Conservation (phyloP, 2,113 vertebrate species). For the Solea solea region DNA sequence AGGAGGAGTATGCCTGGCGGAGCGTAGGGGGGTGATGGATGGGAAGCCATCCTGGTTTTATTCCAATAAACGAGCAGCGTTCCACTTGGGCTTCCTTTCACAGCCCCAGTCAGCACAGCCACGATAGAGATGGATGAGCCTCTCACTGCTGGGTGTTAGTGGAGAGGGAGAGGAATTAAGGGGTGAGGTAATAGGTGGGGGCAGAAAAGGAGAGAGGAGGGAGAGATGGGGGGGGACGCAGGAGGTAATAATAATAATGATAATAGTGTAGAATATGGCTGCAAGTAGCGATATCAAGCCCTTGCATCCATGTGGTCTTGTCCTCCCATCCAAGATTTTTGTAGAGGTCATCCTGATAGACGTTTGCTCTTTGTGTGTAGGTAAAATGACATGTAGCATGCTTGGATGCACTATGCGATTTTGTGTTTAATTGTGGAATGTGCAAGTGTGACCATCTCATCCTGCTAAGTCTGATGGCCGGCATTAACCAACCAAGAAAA, state of each 20-base stretch:
- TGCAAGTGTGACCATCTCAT: conserved; percentile 49
- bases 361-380: too few species aligned
- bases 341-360: too few species aligned
- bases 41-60: conserved; percentile 72
- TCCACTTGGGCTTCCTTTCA: conserved; percentile 77
- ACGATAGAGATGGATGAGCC: conserved; percentile 73
- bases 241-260: conserved; percentile 7
- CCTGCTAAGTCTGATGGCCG: conserved; percentile 45
- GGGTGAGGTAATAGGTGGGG: conserved; percentile 25
- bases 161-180: conserved; percentile 47
- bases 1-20: conserved; percentile 50
- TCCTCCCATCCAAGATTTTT: too few species aligned
- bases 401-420: conserved; percentile 66
- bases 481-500: conserved; percentile 59
- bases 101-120: conserved; percentile 48
- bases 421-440: conserved; percentile 49
- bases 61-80: conserved; percentile 79
- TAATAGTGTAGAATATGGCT: neutral
- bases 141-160: conserved; percentile 54
- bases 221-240: neutral
- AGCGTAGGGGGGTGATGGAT: conserved; percentile 76
- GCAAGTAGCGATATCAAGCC: too few species aligned
- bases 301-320: too few species aligned
- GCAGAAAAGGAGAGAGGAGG: neutral
- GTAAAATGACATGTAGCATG: conserved; percentile 46